These are phyloP conservation scores for Polyommatus iphigenia DNA, from an alignment of 2,888 invertebrate genomes.

Conservation along the genomic window DNA sequence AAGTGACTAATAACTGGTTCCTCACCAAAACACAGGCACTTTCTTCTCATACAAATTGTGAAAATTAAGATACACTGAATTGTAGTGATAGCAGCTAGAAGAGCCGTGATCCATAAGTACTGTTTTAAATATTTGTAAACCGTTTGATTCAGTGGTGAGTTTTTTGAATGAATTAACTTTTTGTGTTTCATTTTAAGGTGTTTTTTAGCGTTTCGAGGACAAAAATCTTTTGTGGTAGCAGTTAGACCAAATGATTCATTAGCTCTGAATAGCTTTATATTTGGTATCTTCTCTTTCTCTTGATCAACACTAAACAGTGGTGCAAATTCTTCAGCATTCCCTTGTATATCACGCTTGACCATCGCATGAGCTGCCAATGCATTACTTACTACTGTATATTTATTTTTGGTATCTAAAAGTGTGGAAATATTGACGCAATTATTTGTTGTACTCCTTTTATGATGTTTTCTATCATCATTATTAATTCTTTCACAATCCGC, in stretches of 20 bases:
- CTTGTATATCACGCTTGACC: constrained; percentile 50
- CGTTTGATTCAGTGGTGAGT: constrained; percentile 32
- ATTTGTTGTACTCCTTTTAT: constrained; percentile 47
- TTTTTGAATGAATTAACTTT: constrained; percentile 3
- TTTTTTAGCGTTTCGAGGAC: background rate
- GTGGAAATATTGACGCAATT: constrained; percentile 52
- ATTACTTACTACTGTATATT: constrained; percentile 29
- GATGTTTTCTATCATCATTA: constrained; percentile 58
- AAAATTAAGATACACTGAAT: constrained; percentile 61
- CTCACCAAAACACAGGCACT: constrained; percentile 48
- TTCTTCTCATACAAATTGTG: constrained; percentile 51
- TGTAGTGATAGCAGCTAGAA: constrained; percentile 49
- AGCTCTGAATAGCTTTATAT: background rate
- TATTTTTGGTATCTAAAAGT: constrained; percentile 47
- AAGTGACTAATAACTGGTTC: constrained; percentile 55
- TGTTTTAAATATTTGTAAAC: constrained; percentile 39
- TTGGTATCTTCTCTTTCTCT: background rate
- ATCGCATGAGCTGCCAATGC: constrained; percentile 32
- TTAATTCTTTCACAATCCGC: constrained; percentile 65
- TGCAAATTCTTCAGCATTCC: constrained; percentile 52
- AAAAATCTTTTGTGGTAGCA: constrained; percentile 14
- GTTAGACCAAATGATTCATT: constrained; percentile 31
- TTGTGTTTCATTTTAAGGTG: constrained; percentile 4
- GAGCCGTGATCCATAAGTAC: constrained; percentile 50
- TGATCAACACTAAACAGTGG: background rate